Evolutionary conservation across 2,888 invertebrate species (phyloP).

Genomic region (Mesochorus sp.): DNA sequence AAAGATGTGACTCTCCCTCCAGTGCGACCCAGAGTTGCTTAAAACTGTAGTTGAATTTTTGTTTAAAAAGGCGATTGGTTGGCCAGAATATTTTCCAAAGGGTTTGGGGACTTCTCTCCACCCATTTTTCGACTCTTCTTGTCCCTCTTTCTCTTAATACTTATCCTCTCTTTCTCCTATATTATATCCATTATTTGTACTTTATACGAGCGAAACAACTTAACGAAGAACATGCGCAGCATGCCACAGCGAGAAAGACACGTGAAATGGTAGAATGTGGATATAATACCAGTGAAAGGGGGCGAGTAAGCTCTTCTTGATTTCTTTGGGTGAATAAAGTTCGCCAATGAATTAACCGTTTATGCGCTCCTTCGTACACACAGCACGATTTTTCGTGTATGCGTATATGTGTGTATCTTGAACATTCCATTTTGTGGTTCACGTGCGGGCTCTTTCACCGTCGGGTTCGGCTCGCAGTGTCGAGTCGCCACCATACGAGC

Average conservation of each 20-base stretch:
- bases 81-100: conserved; percentile 4
- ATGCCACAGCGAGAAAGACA: neutral
- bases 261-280: neutral
- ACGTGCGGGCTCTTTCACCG: conserved; percentile 23
- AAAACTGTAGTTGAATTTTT: neutral
- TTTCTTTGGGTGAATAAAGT: conserved; percentile 37
- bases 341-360: conserved; percentile 66
- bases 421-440: neutral
- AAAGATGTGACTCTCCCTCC: neutral
- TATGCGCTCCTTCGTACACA: conserved; percentile 49
- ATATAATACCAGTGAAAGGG: neutral
- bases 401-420: no score
- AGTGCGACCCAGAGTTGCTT: neutral
- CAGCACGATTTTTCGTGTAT: conserved; percentile 8
- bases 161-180: conserved; percentile 47
- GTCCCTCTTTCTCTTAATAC: conserved; percentile 42
- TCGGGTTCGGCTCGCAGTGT: conserved; percentile 14
- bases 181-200: conserved; percentile 53
- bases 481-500: conserved; percentile 22
- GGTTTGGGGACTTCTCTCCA: conserved; percentile 42
- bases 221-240: conserved; percentile 29
- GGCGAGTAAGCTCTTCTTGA: neutral
- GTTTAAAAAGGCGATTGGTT: conserved; percentile 38
- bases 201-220: conserved; percentile 40
- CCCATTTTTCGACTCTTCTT: conserved; percentile 47